phyloP scores from a whole-genome alignment of 2,888 invertebrate species.

The Adineta ricciae region DNA sequence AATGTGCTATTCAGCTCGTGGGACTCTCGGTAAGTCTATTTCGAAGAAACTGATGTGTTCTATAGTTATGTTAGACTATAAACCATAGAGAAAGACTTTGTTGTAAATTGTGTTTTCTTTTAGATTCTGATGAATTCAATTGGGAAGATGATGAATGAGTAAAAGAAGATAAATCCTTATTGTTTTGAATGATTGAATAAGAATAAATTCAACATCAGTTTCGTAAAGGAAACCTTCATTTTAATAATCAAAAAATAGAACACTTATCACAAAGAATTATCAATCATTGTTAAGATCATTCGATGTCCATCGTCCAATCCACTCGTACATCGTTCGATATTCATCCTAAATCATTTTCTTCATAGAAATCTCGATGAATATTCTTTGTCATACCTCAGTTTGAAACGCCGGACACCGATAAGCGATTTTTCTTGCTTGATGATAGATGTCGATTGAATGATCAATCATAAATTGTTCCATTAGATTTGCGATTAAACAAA shows the following conservation, averaged over 20 bases:
- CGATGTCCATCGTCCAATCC: not conserved
- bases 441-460: not conserved
- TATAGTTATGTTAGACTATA: not conserved
- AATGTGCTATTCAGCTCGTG: not conserved
- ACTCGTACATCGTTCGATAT: not conserved
- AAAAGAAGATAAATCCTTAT: not conserved
- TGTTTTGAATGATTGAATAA: not conserved
- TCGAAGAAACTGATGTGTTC: not conserved
- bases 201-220: not conserved
- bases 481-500: constrained; percentile 1
- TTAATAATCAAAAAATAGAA: not conserved
- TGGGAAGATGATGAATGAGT: not conserved
- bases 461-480: not conserved
- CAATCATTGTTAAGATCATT: not conserved
- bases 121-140: not conserved
- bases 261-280: not conserved
- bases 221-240: not conserved
- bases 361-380: not conserved
- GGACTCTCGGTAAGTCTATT: not conserved
- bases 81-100: not conserved
- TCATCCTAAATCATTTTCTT: not conserved
- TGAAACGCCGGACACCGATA: not conserved
- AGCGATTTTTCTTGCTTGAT: constrained; percentile 6
- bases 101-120: too few species aligned
- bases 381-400: not conserved